Base-by-base conservation (phyloP, 2,888 invertebrate species). In the Ectobius pallidus region DNA sequence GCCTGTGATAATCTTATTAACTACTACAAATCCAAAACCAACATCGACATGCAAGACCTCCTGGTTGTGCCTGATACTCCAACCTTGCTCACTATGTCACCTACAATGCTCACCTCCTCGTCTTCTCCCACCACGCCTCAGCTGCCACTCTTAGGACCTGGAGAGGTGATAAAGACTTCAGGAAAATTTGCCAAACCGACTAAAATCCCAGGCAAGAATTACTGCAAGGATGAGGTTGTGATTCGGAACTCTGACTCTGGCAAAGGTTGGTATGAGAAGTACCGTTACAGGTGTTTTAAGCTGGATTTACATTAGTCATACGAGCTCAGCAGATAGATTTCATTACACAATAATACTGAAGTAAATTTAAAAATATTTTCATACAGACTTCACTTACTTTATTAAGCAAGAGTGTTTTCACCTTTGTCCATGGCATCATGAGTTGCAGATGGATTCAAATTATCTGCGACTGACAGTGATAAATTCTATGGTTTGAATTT, bases 161-260 rank as follows among this genome's bases (percentile, higher is more conserved):
- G 95, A 69, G 95, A 95, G 84, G 88, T 95, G 69, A 88, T 95
- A 78, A 94, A 93, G 83, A 90, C 92, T 73, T 95, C 95, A 46
- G 95, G 95, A 73, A 95, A 95, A 84, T 95, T 94, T 83, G 86
- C 90, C 69, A 93, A 93, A 83, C 95, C 95, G 49, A 94, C 95
- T 14, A 92, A 94, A 83, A 93, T 96, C 79, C 93, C 95, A 65
- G 95, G 95, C 78, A 96, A 96, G 85, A 95, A 94, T 82, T 96
- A 95, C 84, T 95, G 94, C 80, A 95, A 96, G 83, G 96, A 97
- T 82, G 97, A 97, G 85, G 94, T 96, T 76, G 93, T 96, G 75
- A 97, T 97, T 80, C 88, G 96, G 77, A 97, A 97, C 83, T 94
- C 95, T 75, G 97, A 97, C 85, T 96, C 96, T 69, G 97, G 97